phyloP scores from a whole-genome alignment of 2,888 invertebrate genomes.

The Lasioglossum marginatum region DNA sequence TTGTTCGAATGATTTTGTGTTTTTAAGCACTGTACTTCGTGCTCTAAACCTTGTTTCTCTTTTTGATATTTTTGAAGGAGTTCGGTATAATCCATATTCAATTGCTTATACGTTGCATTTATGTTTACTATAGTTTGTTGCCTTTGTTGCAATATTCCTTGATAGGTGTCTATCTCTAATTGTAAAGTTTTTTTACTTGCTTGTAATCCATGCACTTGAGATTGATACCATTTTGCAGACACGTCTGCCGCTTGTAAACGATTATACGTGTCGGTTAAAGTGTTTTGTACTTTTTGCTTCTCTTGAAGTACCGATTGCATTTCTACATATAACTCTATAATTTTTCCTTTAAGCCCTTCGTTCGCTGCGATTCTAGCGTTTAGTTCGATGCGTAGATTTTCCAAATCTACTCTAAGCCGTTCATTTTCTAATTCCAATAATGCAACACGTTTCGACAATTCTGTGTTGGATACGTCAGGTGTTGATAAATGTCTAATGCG shows the following conservation, averaged over 20 bases:
- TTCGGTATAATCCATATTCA: conserved; percentile 68
- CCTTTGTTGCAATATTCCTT: conserved; percentile 72
- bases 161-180: conserved; percentile 76
- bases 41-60: conserved; percentile 67
- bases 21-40: conserved; percentile 59
- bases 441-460: conserved; percentile 72
- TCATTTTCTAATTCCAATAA: conserved; percentile 77
- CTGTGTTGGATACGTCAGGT: conserved; percentile 75
- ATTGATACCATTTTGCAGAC: conserved; percentile 77
- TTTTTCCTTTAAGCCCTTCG: conserved; percentile 76
- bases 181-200: conserved; percentile 74
- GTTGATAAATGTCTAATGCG: conserved; percentile 70
- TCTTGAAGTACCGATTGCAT: conserved; percentile 74
- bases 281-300: conserved; percentile 74
- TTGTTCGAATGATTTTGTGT: conserved; percentile 32
- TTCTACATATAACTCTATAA: conserved; percentile 76
- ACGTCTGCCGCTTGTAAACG: conserved; percentile 68
- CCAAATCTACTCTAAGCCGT: conserved; percentile 73
- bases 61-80: conserved; percentile 67
- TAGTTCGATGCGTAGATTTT: conserved; percentile 75
- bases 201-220: conserved; percentile 74
- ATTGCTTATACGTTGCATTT: conserved; percentile 72
- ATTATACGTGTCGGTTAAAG: conserved; percentile 69
- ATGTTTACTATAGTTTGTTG: conserved; percentile 70
- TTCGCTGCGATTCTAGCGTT: conserved; percentile 77